Base-by-base conservation (phyloP, 2,113 vertebrate genomes). In the Halcyon malimbica region DNA sequence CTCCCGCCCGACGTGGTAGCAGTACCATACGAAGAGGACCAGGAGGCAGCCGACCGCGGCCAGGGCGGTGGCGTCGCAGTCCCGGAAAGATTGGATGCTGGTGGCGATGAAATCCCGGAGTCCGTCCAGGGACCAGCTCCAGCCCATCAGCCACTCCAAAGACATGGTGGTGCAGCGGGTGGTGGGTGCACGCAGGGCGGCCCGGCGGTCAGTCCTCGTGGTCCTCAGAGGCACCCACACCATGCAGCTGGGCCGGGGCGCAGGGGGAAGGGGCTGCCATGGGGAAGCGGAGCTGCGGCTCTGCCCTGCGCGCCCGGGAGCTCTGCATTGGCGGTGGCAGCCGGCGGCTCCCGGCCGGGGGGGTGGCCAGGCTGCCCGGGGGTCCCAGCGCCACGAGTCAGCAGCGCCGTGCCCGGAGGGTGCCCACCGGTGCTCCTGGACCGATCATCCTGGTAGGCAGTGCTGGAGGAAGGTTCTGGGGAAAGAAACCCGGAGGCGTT, bases 1-100 rank as follows among this genome's bases (percentile, higher is more conserved):
- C 97, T 99, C 99, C 5, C 99, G 97, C 87, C 99, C 99, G 70
- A 99, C 98, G n/a, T 99, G 98, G 97, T 99, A 99, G 82, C 99
- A 99, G 96, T 99, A 99, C 99, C 99, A 99, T 91, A 99, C 96
- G 6, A 99, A 99, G 24, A 99, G 98, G 80, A 99, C 94, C 83
- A 99, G 96, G 64, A 99, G 98, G 97, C 99, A 98, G 95, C 98
- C 98, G 60, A 98, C 99, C 0, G 98, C 98, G 41, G 97, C 97
- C 3, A 99, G 95, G 1, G 99, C 99, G 1, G 98, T 97, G 92
- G 98, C 90, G 95, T 99, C 98, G 7, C 99, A 99, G 96, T 99
- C 99, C 85, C 99, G 98, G 88, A 99, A 98, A 0, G 99, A 99
- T 97, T 99, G 99, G 97, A 99, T 99, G 90, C 98, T 98, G 0